These are phyloP conservation scores for Meteorus colon DNA, from an alignment of 2,888 invertebrate genomes.

Conservation along the genomic window DNA sequence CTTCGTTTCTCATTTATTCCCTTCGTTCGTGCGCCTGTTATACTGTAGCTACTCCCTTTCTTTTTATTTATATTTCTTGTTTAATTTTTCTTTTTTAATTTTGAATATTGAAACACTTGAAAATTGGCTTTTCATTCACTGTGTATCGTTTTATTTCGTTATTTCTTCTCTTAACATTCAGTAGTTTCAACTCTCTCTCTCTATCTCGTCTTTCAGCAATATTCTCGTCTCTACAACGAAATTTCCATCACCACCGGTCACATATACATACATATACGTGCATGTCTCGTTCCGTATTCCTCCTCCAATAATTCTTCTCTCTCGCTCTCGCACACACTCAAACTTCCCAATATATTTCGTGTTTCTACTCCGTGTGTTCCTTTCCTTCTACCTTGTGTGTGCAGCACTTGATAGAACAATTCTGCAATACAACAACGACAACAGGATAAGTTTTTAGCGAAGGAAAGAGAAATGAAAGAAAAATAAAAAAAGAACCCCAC, in stretches of 20 bases:
- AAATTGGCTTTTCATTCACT: background rate
- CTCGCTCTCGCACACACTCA: constrained; percentile 11
- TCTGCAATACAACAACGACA: background rate
- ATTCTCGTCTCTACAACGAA: constrained; percentile 15
- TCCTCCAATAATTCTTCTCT: constrained; percentile 36
- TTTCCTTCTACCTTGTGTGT: background rate
- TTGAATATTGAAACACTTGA: background rate
- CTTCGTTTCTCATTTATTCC: constrained; percentile 29
- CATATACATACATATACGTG: background rate
- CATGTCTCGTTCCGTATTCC: constrained; percentile 34
- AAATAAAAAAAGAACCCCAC: background rate
- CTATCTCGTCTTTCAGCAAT: background rate
- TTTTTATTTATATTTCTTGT: background rate
- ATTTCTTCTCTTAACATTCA: background rate
- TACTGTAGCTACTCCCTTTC: too few relatives aligned
- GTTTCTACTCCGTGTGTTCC: constrained; percentile 29
- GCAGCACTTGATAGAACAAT: background rate
- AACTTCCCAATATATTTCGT: constrained; percentile 32
- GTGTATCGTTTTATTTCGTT: background rate
- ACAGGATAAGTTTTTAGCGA: background rate
- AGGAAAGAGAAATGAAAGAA: background rate
- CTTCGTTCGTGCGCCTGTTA: background rate
- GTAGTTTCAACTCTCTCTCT: background rate
- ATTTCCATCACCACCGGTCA: constrained; percentile 28
- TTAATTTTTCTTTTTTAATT: constrained; percentile 9